Conservation (phyloP, 2,113 vertebrate species). For the Poicephalus meyeri region DNA sequence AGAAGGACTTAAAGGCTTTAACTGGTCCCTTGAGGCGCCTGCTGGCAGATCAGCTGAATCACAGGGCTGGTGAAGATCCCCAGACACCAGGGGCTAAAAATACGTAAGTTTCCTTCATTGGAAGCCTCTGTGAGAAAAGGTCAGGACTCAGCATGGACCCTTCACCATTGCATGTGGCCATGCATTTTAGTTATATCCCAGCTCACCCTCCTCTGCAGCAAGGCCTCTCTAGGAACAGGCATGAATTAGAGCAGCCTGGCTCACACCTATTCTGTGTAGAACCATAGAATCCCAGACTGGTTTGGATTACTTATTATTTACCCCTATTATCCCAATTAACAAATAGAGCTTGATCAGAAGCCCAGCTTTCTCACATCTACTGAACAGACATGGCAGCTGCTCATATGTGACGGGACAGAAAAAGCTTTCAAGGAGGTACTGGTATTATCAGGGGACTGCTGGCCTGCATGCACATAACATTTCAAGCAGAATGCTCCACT, state of each 20-base stretch:
- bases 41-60: neutral
- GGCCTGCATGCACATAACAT: neutral
- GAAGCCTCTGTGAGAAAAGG: neutral
- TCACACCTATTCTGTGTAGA: accelerated
- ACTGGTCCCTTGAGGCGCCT: neutral
- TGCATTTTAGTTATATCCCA: neutral
- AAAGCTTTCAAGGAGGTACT: neutral
- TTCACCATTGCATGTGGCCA: accelerated
- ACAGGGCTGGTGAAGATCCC: neutral
- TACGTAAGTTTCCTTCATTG: neutral
- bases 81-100: neutral
- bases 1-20: neutral
- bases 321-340: neutral
- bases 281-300: neutral
- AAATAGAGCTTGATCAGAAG: neutral
- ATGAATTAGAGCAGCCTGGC: neutral
- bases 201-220: neutral
- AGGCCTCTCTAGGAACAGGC: too few relatives aligned
- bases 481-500: neutral
- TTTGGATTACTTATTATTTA: neutral
- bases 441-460: neutral
- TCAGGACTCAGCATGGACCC: neutral
- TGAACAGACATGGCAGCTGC: neutral
- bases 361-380: neutral
- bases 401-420: neutral